Conservation (phyloP, 2,113 vertebrate species). For the Hydropotes inermis region DNA sequence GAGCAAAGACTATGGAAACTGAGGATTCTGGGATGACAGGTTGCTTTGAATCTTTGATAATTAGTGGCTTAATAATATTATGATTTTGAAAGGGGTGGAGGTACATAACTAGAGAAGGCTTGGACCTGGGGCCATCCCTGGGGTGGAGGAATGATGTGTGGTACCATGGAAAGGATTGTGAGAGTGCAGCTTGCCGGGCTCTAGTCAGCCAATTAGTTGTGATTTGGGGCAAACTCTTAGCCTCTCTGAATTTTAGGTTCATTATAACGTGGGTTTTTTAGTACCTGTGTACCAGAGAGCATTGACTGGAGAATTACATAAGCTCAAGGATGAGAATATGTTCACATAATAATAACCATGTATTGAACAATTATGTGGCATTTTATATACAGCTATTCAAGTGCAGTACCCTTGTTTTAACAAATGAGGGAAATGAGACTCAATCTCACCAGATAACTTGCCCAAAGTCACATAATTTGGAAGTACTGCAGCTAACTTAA, state of each 20-base stretch:
- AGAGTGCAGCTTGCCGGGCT: not conserved
- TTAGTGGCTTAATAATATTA: not conserved
- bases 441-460: not conserved
- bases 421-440: not conserved
- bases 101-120: not conserved
- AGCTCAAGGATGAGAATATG: not conserved
- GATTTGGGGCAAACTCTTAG: not conserved
- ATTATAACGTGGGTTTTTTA: not conserved
- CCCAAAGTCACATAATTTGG: not conserved
- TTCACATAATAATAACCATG: not conserved
- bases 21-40: not conserved
- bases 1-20: not conserved
- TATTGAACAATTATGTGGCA: not conserved
- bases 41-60: slow-evolving; percentile 6
- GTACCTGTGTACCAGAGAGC: not conserved
- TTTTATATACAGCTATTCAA: not conserved
- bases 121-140: not conserved
- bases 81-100: not conserved
- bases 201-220: not conserved
- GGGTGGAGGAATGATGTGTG: not conserved
- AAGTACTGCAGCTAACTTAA: not conserved
- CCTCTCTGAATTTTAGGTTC: not conserved
- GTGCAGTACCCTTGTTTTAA: not conserved
- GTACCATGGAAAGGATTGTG: not conserved
- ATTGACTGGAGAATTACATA: not conserved